Evolutionary conservation across 2,888 invertebrate species (phyloP), one percentile per base, ranked within the genome.

Genomic region (Piscicola geometra): DNA sequence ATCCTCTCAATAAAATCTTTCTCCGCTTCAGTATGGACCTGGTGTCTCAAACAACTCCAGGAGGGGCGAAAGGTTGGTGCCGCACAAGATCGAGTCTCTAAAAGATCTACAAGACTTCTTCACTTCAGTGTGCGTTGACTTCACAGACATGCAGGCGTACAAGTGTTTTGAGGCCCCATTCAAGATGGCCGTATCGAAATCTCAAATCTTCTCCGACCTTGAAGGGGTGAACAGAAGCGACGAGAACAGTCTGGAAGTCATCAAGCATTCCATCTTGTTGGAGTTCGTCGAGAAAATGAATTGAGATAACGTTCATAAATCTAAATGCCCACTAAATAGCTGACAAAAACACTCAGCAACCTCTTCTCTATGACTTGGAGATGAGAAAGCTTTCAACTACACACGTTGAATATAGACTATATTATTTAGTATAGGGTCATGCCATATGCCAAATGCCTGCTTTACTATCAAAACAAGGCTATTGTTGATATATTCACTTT

Each of bases 11-110:
- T n/a, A n/a, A n/a, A n/a, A n/a, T n/a, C n/a, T n/a, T n/a, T n/a
- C n/a, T n/a, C n/a, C n/a, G n/a, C n/a, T n/a, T n/a, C 81, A 79
- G 60, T 56, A 56, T 21, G 60, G 60, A 15, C 60, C 60, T 18
- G 60, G n/a, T 3, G 41, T 41, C 9, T 9, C 41, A 41, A 41
- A 15, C 9, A 41, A 41, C 9, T 9, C 60, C 60, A 21, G n/a
- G 21, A 25, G 60, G 21, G n/a, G n/a, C 60, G n/a, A 21, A 5
- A 5, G 60, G 3, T 56, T 25, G 21, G 50, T 47, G 60, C 60
- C 60, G 3, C 3, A 21, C 21, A 56, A n/a, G n/a, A 56, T 56
- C 60, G 60, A 56, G 12, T 47, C 50, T 15, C 50, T 47, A 21
- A 47, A 21, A 21, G 60, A 56, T n/a, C 60, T 56, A 5, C 60